Evolutionary conservation across 2,888 invertebrate genomes (phyloP), one percentile per base, ranked within the genome.

Genomic region (Halocaridina rubra): DNA sequence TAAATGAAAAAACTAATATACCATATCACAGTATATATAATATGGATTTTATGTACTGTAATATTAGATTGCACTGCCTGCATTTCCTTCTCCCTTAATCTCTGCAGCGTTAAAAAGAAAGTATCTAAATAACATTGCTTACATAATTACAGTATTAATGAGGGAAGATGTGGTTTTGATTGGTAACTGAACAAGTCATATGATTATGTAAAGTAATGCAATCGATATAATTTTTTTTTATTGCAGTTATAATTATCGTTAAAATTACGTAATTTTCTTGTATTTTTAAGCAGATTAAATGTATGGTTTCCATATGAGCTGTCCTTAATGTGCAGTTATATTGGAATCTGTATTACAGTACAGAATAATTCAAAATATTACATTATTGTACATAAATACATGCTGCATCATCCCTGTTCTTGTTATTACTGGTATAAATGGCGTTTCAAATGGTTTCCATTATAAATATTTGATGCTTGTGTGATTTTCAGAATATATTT

Each of bases 401-500:
- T 64, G 10, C 13, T 19, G 13, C 29, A 19, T 67, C 29, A 67
- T n/a, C 71, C 33, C 72, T 24, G 10, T 16, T 61, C 22, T 27
- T 76, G 76, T 77, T 77, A 77, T 61, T 61, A 59, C 16, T 19
- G 61, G 77, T 59, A n/a, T n/a, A n/a, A 30, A 29, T 61, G 22
- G 59, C 22, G 61, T 30, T 77, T 77, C 30, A 19, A 32, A 61
- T 61, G 59, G 59, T 77, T 77, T 61, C 61, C 33, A 59, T 59
- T 19, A 33, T 30, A 61, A 59, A 57, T 59, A 30, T 82, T 30
- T 67, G 32, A 53, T 77, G 46, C 71, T 71, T 59, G 39, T n/a
- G n/a, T 59, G 13, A 67, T 57, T 69, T 57, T 67, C 72, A 30
- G 53, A 81, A 27, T 61, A 64, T 61, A 61, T 69, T 77, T 77